Percentiles rank a stretch among this genome's conserved stretches.
Conservation (phyloP, 2,888 invertebrate species). For the Synergus laeviventris region DNA sequence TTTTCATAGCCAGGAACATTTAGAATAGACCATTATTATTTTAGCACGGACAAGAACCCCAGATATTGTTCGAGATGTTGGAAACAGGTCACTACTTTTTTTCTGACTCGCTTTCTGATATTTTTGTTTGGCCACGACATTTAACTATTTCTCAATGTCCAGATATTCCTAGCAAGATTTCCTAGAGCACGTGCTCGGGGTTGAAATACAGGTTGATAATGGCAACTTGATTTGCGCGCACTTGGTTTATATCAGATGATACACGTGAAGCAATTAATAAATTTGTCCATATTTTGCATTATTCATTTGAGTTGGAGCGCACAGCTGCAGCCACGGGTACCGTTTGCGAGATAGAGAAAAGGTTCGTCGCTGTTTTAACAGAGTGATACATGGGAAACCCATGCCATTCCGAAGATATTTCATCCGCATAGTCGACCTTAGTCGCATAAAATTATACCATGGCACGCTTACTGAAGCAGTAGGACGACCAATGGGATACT, state of each 20-base stretch:
- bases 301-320: constrained; percentile 51
- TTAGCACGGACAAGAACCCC: neutral
- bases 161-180: neutral
- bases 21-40: neutral
- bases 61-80: neutral
- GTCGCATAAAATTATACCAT: constrained; percentile 17
- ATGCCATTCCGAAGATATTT: constrained; percentile 30
- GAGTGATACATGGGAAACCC: constrained; percentile 17
- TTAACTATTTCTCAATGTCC: neutral
- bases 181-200: neutral
- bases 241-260: constrained; percentile 57
- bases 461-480: constrained; percentile 9
- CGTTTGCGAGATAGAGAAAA: constrained; percentile 19
- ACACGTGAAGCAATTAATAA: constrained; percentile 63
- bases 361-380: constrained; percentile 1
- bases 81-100: too few relatives aligned
- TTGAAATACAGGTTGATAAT: neutral
- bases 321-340: constrained; percentile 9
- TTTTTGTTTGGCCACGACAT: neutral
- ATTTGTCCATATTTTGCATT: constrained; percentile 60
- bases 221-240: constrained; percentile 54
- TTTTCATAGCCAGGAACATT: too few relatives aligned
- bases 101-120: too few relatives aligned
- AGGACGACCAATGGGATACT: neutral
- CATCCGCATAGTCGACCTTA: constrained; percentile 35